Percentiles rank a stretch among this genome's conserved stretches.
Evolutionary conservation across 2,888 invertebrate genomes (phyloP).

Genomic region (Aporophyla nigra): DNA sequence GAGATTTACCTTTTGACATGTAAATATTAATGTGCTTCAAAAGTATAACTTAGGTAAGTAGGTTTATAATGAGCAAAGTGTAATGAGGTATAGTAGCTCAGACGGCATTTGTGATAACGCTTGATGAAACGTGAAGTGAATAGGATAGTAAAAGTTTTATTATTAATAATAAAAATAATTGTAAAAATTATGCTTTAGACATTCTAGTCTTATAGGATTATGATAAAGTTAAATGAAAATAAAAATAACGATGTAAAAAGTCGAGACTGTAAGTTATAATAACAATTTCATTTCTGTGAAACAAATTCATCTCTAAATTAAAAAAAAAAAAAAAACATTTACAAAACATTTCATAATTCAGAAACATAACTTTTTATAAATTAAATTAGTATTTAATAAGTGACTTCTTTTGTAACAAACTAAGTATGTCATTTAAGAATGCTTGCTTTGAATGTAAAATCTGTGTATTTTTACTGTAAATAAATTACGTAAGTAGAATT

Average conservation of each 20-base stretch:
- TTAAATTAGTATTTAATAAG: conserved; percentile 2
- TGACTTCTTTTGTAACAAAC: conserved; percentile 35
- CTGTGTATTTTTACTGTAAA: conserved; percentile 53
- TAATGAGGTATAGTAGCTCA: conserved; percentile 69
- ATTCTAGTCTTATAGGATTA: conserved; percentile 44
- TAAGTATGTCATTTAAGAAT: conserved; percentile 22
- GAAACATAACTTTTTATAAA: conserved; percentile 23
- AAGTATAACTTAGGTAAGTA: conserved; percentile 62
- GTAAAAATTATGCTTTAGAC: conserved; percentile 63
- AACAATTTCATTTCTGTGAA: conserved; percentile 10
- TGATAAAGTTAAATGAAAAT: conserved; percentile 24
- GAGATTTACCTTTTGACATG: conserved; percentile 44
- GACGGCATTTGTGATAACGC: conserved; percentile 82
- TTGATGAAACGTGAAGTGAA: conserved; percentile 68
- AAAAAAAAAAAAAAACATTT: too few species aligned
- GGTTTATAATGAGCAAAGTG: conserved; percentile 58
- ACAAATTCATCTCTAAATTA: neutral
- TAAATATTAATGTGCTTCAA: conserved; percentile 68
- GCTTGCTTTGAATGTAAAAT: conserved; percentile 61
- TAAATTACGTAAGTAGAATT: conserved; percentile 48
- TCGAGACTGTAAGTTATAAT: conserved; percentile 56
- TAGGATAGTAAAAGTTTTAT: conserved; percentile 59
- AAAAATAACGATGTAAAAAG: conserved; percentile 28
- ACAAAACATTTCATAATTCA: conserved; percentile 23
- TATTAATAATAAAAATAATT: conserved; percentile 53